Percentiles rank a stretch among this genome's conserved stretches.
Evolutionary conservation across 2,888 invertebrate species (phyloP).

Genomic region (Eristalis intricaria): DNA sequence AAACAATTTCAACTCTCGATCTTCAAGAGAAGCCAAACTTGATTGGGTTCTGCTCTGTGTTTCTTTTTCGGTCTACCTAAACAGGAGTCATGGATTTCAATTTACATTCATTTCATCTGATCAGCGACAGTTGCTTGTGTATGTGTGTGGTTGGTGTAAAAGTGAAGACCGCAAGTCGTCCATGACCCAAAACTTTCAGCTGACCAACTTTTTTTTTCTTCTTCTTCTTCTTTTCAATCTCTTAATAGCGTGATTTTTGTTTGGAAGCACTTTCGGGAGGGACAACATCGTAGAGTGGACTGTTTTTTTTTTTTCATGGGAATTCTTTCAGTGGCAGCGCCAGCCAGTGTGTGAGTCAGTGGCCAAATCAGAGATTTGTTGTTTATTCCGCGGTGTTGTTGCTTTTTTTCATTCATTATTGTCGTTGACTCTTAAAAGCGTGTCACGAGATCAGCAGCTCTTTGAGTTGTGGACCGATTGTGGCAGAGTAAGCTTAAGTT

Average conservation of each 20-base stretch:
- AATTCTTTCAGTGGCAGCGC: conserved; percentile 33
- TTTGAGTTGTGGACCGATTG: conserved; percentile 26
- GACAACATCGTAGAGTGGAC: conserved; percentile 25
- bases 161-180: conserved; percentile 65
- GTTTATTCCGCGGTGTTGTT: background rate
- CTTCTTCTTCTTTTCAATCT: background rate
- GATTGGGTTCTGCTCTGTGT: conserved; percentile 28
- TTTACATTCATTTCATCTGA: conserved; percentile 37
- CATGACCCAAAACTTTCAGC: conserved; percentile 67
- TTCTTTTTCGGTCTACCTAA: conserved; percentile 1
- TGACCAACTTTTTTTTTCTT: conserved; percentile 50
- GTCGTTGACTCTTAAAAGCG: conserved; percentile 28
- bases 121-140: conserved; percentile 16
- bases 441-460: conserved; percentile 54
- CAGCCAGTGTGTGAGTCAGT: conserved; percentile 40
- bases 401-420: background rate
- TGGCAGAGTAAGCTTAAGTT: conserved; percentile 27
- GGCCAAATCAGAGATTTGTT: conserved; percentile 28
- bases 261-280: conserved; percentile 35
- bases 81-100: conserved; percentile 51
- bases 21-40: conserved; percentile 47
- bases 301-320: conserved; percentile 23
- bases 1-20: conserved; percentile 60
- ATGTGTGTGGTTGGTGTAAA: conserved; percentile 25
- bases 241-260: conserved; percentile 25